These are phyloP conservation scores for Triplophysa siluroides DNA, from an alignment of 2,113 vertebrate genomes.

Conservation along the genomic window DNA sequence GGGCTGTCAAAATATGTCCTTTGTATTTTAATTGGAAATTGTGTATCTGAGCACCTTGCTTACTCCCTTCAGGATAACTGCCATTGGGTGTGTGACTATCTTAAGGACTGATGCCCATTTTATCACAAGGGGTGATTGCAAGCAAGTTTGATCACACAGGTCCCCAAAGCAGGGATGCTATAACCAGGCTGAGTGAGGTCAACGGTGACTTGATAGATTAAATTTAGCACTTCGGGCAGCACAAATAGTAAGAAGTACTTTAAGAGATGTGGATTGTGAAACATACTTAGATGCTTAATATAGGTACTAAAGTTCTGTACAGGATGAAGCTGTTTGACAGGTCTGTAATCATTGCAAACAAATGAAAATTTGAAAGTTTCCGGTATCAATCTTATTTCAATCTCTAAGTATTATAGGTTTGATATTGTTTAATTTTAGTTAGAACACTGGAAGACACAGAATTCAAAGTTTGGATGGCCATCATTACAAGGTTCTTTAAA, in stretches of 20 bases:
- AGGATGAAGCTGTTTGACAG: not conserved
- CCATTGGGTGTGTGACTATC: not conserved
- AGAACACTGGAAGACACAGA: too few relatives aligned
- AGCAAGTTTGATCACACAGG: not conserved
- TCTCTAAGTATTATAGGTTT: too few relatives aligned
- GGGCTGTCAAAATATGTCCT: not conserved
- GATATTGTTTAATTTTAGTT: too few relatives aligned
- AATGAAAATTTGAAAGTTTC: not conserved
- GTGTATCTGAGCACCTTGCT: not conserved
- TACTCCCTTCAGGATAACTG: not conserved
- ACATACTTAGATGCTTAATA: constrained; percentile 1
- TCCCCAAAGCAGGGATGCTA: not conserved
- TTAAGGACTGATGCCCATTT: constrained; percentile 3
- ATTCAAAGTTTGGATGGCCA: too few relatives aligned
- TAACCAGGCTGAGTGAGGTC: constrained; percentile 17
- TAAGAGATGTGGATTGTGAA: constrained; percentile 40
- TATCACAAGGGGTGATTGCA: constrained; percentile 1
- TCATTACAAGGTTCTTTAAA: too few relatives aligned
- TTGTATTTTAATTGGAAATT: not conserved
- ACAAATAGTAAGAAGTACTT: not conserved
- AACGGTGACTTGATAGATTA: not conserved
- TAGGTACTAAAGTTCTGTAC: not conserved
- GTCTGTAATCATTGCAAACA: not conserved
- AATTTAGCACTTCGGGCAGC: constrained; percentile 14
- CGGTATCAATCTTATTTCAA: not conserved